Evolutionary conservation across 2,888 invertebrate species (phyloP).

Genomic region (Athalia rosae): DNA sequence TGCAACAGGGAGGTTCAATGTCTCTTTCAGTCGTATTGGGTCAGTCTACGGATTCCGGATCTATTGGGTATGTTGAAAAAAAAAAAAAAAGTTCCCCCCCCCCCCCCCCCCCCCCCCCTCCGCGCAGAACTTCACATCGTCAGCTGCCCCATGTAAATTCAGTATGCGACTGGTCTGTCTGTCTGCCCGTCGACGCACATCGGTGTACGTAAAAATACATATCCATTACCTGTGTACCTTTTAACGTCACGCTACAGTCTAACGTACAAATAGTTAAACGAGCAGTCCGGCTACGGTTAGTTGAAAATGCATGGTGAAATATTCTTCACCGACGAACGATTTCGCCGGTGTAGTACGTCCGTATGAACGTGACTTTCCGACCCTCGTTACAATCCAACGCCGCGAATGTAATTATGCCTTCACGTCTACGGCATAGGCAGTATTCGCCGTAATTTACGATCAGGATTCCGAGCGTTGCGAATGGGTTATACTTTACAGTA

Average conservation of each 20-base stretch:
- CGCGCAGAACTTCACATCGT: neutral
- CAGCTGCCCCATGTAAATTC: neutral
- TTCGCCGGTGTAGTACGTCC: neutral
- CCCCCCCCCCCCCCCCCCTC: neutral
- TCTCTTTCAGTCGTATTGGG: constrained; percentile 32
- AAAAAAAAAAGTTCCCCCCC: neutral
- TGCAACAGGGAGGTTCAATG: constrained; percentile 34
- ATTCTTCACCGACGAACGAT: constrained; percentile 8
- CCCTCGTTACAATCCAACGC: too few relatives aligned
- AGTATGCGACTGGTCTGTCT: neutral
- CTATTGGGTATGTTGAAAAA: constrained; percentile 22
- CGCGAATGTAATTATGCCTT: constrained; percentile 8
- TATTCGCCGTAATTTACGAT: constrained; percentile 43
- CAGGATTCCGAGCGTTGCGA: constrained; percentile 22
- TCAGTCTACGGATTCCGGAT: constrained; percentile 30
- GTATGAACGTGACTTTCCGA: neutral
- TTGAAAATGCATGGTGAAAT: neutral
- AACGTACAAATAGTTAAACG: too few relatives aligned
- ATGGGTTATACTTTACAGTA: neutral
- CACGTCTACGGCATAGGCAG: constrained; percentile 27
- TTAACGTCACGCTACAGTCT: too few relatives aligned
- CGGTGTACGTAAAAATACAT: too few relatives aligned
- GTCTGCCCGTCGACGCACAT: too few relatives aligned
- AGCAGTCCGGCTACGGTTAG: too few relatives aligned
- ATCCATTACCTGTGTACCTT: too few relatives aligned